Conservation (phyloP, 2,797 vertebrate species). For the Peromyscus aztecus region DNA sequence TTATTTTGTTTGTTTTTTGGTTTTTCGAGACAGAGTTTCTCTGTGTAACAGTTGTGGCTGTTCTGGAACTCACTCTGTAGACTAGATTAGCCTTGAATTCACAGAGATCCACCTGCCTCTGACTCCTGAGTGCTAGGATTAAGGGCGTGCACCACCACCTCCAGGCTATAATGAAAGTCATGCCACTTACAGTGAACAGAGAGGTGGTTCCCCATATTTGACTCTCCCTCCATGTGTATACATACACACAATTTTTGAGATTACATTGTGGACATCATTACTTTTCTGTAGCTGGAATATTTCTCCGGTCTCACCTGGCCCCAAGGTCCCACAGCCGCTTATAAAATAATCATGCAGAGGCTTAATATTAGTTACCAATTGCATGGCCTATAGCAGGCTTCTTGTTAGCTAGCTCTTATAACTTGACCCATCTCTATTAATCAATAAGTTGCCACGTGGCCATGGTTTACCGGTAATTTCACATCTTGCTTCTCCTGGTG, state of each 20-base stretch:
- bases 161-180: background rate
- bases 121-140: background rate
- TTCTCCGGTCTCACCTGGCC: too few relatives aligned
- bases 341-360: too few relatives aligned
- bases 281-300: background rate
- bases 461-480: too few relatives aligned
- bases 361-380: too few relatives aligned
- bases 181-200: background rate
- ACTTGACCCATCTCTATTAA: too few relatives aligned
- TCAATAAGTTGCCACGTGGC: too few relatives aligned
- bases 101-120: background rate
- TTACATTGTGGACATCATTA: background rate
- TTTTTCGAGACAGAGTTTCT: background rate
- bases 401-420: too few relatives aligned
- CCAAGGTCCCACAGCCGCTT: too few relatives aligned
- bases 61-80: background rate
- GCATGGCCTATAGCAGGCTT: too few relatives aligned
- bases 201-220: background rate
- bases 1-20: background rate
- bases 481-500: too few relatives aligned
- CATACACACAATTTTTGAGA: background rate
- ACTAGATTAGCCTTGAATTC: background rate
- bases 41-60: background rate
- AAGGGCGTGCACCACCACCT: background rate
- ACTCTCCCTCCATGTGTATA: background rate